Evolutionary conservation across 2,797 vertebrate genomes (phyloP).

Genomic region (Cephalopachus bancanus): DNA sequence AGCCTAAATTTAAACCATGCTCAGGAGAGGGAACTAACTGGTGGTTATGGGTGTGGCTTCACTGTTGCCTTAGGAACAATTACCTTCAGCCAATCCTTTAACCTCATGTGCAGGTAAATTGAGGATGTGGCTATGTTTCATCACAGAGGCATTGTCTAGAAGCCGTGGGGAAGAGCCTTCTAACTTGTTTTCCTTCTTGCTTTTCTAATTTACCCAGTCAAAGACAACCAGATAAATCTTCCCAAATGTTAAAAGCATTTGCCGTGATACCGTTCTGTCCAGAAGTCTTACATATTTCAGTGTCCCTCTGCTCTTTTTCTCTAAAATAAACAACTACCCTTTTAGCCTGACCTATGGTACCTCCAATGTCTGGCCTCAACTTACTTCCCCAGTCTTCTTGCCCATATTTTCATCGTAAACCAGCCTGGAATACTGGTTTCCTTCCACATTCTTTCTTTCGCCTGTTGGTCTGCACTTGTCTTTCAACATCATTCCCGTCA

Average conservation of each 20-base stretch:
- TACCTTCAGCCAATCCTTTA: constrained; percentile 12
- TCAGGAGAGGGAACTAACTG: not conserved
- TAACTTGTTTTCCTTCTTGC: not conserved
- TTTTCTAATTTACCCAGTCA: constrained; percentile 43
- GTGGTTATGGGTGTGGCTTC: constrained; percentile 49
- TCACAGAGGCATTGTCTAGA: not conserved
- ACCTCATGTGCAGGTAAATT: constrained; percentile 38
- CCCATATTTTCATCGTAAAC: not conserved
- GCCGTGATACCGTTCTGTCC: not conserved
- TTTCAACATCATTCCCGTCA: not conserved
- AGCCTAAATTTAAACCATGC: constrained; percentile 73
- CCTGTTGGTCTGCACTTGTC: not conserved
- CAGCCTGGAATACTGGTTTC: not conserved
- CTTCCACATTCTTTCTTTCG: constrained; percentile 11
- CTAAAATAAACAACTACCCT: constrained; percentile 1
- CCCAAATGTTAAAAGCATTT: constrained; percentile 21
- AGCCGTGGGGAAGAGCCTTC: not conserved
- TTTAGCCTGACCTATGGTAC: not conserved
- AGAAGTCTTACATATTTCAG: constrained; percentile 21
- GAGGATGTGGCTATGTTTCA: not conserved
- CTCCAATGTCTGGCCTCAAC: not conserved
- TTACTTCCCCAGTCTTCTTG: not conserved
- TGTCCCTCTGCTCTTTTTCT: not conserved
- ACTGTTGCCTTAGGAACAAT: constrained; percentile 35
- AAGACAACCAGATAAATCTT: constrained; percentile 7